A percentile compares a stretch with the other conserved stretches of the same genome.
Conservation (phyloP, 2,113 vertebrate species). For the Casuarius casuarius region DNA sequence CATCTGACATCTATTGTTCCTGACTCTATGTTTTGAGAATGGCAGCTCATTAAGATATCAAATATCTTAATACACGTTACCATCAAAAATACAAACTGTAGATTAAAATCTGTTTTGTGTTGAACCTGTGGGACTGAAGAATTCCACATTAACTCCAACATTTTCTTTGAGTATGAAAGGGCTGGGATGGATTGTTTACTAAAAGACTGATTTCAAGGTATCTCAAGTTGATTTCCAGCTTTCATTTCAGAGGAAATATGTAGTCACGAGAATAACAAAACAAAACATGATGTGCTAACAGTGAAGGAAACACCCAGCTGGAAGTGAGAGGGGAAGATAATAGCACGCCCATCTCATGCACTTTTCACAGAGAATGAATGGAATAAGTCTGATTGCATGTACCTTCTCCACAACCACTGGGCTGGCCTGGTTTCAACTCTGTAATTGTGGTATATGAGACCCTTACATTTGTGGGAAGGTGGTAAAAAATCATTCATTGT, state of each 20-base stretch:
- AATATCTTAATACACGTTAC: slow-evolving; percentile 40
- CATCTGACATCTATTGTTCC: slow-evolving; percentile 56
- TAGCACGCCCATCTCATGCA: background rate
- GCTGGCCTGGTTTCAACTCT: background rate
- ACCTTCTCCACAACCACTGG: background rate
- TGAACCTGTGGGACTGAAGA: slow-evolving; percentile 32
- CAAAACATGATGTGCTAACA: background rate
- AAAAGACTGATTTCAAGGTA: background rate
- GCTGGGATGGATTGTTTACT: background rate
- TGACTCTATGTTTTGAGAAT: background rate
- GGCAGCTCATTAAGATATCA: slow-evolving; percentile 50
- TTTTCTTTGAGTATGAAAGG: background rate
- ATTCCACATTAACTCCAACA: background rate
- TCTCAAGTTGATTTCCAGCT: slow-evolving; percentile 5
- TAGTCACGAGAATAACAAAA: background rate
- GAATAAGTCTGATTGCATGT: background rate
- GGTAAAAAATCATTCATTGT: background rate
- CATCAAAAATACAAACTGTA: slow-evolving; percentile 30
- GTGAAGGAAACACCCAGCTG: background rate
- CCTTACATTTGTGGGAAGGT: background rate
- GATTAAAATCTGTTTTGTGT: slow-evolving; percentile 42
- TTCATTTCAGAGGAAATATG: background rate
- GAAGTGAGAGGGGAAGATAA: background rate
- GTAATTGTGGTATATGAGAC: background rate
- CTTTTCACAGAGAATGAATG: background rate